These are phyloP conservation scores for Trochalopteron elliotii DNA, from an alignment of 2,113 vertebrate genomes.

Conservation along the genomic window DNA sequence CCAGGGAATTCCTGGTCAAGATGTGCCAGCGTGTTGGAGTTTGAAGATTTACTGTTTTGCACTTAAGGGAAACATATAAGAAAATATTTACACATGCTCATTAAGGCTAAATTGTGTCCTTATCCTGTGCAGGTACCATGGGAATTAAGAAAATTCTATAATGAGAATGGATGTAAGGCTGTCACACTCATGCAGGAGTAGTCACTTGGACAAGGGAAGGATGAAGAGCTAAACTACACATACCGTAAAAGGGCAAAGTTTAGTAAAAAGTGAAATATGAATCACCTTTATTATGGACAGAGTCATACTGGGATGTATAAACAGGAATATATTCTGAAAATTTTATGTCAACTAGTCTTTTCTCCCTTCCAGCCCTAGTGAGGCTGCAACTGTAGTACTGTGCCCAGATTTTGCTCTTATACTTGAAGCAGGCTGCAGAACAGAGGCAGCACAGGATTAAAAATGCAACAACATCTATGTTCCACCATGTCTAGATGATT, in stretches of 20 bases:
- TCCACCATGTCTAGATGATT: not conserved
- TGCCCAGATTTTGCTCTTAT: not conserved
- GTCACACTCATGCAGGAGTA: not conserved
- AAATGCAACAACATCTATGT: not conserved
- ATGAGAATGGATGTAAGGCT: conserved; percentile 18
- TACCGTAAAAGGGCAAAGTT: not conserved
- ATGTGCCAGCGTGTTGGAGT: conserved; percentile 1
- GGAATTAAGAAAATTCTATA: conserved; percentile 13
- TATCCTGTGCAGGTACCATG: not conserved
- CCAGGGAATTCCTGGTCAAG: conserved; percentile 38
- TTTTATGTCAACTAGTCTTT: not conserved
- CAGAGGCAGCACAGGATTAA: not conserved
- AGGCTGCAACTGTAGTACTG: not conserved
- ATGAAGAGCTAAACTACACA: not conserved
- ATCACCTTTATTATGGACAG: not conserved
- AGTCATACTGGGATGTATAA: not conserved
- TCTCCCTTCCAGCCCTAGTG: not conserved
- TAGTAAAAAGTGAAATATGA: not conserved
- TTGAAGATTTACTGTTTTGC: conserved; percentile 33
- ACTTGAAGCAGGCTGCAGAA: not conserved
- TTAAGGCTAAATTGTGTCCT: conserved; percentile 44
- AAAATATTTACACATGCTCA: conserved; percentile 52
- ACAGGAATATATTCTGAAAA: not conserved
- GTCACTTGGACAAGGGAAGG: not conserved
- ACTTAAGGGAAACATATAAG: conserved; percentile 13